A percentile compares a stretch with the other conserved stretches of the same genome.
Evolutionary conservation across 2,888 invertebrate genomes (phyloP).

Genomic region (Mantis religiosa): DNA sequence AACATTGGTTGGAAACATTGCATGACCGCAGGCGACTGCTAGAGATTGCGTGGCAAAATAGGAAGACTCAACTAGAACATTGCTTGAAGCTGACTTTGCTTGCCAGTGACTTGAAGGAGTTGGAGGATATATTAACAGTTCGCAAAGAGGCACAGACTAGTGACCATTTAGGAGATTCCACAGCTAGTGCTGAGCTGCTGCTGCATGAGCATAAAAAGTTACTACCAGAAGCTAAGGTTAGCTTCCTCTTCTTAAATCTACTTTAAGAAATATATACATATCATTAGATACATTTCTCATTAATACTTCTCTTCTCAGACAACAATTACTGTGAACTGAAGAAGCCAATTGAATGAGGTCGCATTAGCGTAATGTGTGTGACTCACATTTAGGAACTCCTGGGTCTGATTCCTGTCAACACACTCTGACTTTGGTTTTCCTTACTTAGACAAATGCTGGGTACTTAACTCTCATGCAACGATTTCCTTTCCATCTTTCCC

Average conservation of each 20-base stretch:
- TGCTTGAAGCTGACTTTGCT: slow-evolving; percentile 69
- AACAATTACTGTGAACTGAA: too few relatives aligned
- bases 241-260: not conserved
- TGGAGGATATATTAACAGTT: slow-evolving; percentile 56
- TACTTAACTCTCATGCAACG: too few relatives aligned
- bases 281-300: too few relatives aligned
- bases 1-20: slow-evolving; percentile 68
- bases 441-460: too few relatives aligned
- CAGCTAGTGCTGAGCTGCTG: slow-evolving; percentile 61
- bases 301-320: too few relatives aligned
- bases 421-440: too few relatives aligned
- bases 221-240: slow-evolving; percentile 63
- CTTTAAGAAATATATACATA: too few relatives aligned
- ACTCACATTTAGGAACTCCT: too few relatives aligned
- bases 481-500: too few relatives aligned
- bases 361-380: too few relatives aligned
- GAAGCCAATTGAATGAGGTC: too few relatives aligned
- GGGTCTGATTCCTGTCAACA: too few relatives aligned
- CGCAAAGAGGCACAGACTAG: slow-evolving; percentile 53
- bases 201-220: slow-evolving; percentile 65
- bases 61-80: slow-evolving; percentile 73
- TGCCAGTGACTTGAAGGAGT: slow-evolving; percentile 64
- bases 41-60: slow-evolving; percentile 62
- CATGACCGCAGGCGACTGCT: slow-evolving; percentile 70
- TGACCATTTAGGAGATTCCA: slow-evolving; percentile 67